Base-by-base conservation (phyloP, 2,888 invertebrate species). In the Drosophila maculinotata region DNA sequence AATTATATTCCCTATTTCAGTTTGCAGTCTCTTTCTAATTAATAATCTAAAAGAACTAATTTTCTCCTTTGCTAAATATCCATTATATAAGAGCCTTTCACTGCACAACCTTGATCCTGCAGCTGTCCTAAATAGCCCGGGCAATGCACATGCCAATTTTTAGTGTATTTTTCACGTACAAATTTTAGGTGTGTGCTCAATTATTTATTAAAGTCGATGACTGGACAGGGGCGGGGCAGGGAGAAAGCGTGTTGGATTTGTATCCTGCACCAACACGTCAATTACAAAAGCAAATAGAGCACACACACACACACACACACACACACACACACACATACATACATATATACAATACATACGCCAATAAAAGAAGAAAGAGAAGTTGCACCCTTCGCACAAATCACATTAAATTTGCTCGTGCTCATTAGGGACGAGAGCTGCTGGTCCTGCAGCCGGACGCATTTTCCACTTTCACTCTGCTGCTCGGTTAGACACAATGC, bases 321-420 rank as follows among this genome's bases (percentile, higher is more conserved):
- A 54, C 52, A 52, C 33, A 52, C 57, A 44, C 36, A 39, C 53
- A 56, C 15, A 54, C 54, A 10, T n/a, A n/a, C n/a, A n/a, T n/a
- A n/a, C n/a, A n/a, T n/a, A n/a, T n/a, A n/a, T n/a, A n/a, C n/a
- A n/a, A n/a, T n/a, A n/a, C n/a, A n/a, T n/a, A n/a, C n/a, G n/a
- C n/a, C n/a, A n/a, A n/a, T n/a, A 9, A 48, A 67, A 56, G 49
- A 57, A 56, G 73, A 31, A 45, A 60, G 25, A 49, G 64, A 57
- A 57, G 49, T 81, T 84, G 82, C 85, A 79, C 76, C 85, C 81
- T 63, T 74, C 69, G 79, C 75, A 70, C 75, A 81, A 83, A 86
- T 83, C 79, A 79, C 84, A 86, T 84, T 84, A 86, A 84, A 81
- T 81, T 79, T 79, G 77, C 84, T 77, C 69, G 69, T 84, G 79